A percentile compares a stretch with the other conserved stretches of the same genome.
Conservation (phyloP, 2,888 invertebrate genomes). For the Oscheius sp. region DNA sequence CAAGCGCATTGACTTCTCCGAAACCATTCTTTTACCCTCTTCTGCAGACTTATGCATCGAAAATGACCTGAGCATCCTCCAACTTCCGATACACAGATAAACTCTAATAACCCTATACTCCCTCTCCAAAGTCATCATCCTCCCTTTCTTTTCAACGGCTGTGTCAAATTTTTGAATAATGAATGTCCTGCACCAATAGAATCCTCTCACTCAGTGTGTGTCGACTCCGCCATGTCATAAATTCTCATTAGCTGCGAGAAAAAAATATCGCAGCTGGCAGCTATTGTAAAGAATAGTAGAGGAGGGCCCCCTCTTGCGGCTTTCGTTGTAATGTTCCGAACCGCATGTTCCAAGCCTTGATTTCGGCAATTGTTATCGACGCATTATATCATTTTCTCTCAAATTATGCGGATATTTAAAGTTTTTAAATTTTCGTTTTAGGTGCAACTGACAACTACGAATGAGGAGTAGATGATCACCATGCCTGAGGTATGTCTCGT, state of each 20-base stretch:
- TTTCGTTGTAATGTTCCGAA: conserved; percentile 18
- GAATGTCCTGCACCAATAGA: background rate
- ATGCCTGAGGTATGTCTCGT: conserved; percentile 31
- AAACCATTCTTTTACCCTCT: background rate
- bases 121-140: background rate
- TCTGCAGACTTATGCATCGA: conserved; percentile 9
- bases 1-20: background rate
- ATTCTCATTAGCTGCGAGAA: too few species aligned
- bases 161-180: conserved; percentile 1
- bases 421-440: background rate
- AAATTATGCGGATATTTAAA: background rate
- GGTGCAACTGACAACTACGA: background rate
- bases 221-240: too few species aligned
- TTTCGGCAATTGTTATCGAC: conserved; percentile 11
- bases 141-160: conserved; percentile 9
- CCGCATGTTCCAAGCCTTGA: conserved; percentile 30
- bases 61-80: conserved; percentile 21
- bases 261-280: background rate
- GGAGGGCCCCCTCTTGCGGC: conserved; percentile 5
- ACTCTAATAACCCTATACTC: conserved; percentile 23
- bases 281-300: conserved; percentile 34
- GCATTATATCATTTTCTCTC: background rate
- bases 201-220: conserved; percentile 14
- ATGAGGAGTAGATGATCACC: conserved; percentile 24
- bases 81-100: background rate